phyloP scores from a whole-genome alignment of 2,888 invertebrate genomes.

The Diaprepes abbreviatus region DNA sequence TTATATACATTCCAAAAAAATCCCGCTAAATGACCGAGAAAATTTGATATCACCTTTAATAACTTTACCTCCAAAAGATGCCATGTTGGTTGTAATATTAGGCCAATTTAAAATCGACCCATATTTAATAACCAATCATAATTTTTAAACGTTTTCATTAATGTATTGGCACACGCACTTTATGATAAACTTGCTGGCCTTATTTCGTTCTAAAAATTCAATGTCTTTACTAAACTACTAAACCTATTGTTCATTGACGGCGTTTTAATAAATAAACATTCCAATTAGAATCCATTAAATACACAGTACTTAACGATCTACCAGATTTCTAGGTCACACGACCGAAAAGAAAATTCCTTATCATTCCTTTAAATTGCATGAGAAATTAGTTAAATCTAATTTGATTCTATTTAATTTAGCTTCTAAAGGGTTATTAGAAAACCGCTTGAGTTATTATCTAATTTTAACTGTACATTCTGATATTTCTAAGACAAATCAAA shows the following conservation, averaged over 20 bases:
- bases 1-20: too few relatives aligned
- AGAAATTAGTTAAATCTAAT: constrained; percentile 22
- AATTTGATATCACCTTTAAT: too few relatives aligned
- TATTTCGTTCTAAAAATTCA: constrained; percentile 1
- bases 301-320: constrained; percentile 13
- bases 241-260: constrained; percentile 31
- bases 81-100: too few relatives aligned
- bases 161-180: neutral
- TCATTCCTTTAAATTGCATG: constrained; percentile 31
- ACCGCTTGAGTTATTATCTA: neutral
- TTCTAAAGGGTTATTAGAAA: constrained; percentile 3
- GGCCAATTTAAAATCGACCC: too few relatives aligned
- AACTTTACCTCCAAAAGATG: too few relatives aligned
- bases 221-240: neutral
- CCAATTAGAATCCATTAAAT: constrained; percentile 35
- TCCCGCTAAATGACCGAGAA: too few relatives aligned
- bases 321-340: constrained; percentile 30
- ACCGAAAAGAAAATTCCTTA: constrained; percentile 23
- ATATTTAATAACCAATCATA: too few relatives aligned
- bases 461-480: constrained; percentile 3
- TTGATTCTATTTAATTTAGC: constrained; percentile 10
- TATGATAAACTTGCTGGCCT: constrained; percentile 4
- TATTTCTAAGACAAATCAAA: neutral
- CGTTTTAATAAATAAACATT: constrained; percentile 29
- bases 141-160: constrained; percentile 4